Evolutionary conservation across 2,888 invertebrate species (phyloP).

Genomic region (Melieria crassipennis): DNA sequence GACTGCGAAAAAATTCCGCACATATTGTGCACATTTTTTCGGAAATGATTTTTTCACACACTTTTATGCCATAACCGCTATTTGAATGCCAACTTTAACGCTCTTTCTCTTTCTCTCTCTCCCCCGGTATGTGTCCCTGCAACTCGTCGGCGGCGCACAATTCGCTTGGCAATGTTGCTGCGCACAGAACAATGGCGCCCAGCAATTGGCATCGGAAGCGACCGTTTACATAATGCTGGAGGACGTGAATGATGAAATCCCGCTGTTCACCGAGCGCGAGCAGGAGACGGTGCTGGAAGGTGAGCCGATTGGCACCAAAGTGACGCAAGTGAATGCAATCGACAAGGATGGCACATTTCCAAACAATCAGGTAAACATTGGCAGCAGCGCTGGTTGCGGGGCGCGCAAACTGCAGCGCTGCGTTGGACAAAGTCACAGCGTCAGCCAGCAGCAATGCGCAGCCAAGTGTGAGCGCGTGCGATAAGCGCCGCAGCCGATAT

Average conservation of each 20-base stretch:
- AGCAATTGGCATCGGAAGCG: constrained; percentile 93
- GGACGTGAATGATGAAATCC: constrained; percentile 97
- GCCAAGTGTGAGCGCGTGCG: constrained; percentile 19
- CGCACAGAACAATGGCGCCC: constrained; percentile 90
- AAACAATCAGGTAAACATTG: constrained; percentile 82
- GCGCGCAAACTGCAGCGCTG: constrained; percentile 7
- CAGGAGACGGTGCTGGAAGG: constrained; percentile 96
- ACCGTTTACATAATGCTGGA: constrained; percentile 93
- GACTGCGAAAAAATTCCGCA: too few relatives aligned
- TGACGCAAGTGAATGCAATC: constrained; percentile 95
- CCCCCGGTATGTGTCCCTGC: not conserved
- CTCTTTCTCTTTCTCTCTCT: constrained; percentile 3
- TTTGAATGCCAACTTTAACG: too few relatives aligned
- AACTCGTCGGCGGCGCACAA: too few relatives aligned
- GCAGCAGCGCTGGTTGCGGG: not conserved
- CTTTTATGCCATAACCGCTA: too few relatives aligned
- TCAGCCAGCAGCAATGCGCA: constrained; percentile 7
- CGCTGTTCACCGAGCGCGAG: constrained; percentile 93
- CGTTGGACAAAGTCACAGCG: not conserved
- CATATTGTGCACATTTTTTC: too few relatives aligned
- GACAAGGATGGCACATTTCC: constrained; percentile 96
- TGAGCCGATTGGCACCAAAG: constrained; percentile 93
- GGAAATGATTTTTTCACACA: too few relatives aligned
- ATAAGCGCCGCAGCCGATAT: constrained; percentile 17
- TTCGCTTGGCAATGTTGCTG: too few relatives aligned